Evolutionary conservation across 2,888 invertebrate genomes (phyloP), one percentile per base, ranked within the genome.

Genomic region (Agrilus biguttatus): DNA sequence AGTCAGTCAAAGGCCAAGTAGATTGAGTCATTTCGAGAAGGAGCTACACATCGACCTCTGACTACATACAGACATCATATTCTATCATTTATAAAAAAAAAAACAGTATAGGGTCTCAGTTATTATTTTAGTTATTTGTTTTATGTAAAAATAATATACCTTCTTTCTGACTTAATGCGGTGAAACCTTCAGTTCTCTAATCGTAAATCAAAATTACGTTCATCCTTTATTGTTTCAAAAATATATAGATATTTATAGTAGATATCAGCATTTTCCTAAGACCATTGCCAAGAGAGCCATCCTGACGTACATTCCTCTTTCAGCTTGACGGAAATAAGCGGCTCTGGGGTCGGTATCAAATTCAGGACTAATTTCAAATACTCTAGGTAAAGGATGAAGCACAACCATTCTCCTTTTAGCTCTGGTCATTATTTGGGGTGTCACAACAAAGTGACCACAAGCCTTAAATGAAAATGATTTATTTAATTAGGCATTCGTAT

Each of bases 241-340:
- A 21, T 38, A 37, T 14, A n/a, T n/a, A n/a, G 19, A 17, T 19
- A 19, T 19, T 8, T 38, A 23, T 33, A 21, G 12, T 3, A 12
- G 7, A 37, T 13, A 37, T 59, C 52, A 65, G 51, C 60, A 63
- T 53, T 56, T 65, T 40, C 89, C 90, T 12, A 92, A 74, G 2
- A 95, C 83, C 78, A 91, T 86, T 1, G 93, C 83, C 14, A 99
- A 70, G 2, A 99, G 70, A 0, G 98, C 96, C 98, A 99, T 99
- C 41, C 98, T 77, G 14, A 98, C 90, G 60, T 90, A 98, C 83
- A 98, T 88, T 49, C 98, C 98, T 60, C 90, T 88, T 64, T 96
- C 93, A 0, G 93, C 95, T 69, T 98, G 98, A 14, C 97, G 75
- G 75, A 99, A 98, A 68, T 98, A 98, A 0, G 96, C 97, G 0